phyloP scores from a whole-genome alignment of 2,113 vertebrate species.

The Neoarius graeffei region DNA sequence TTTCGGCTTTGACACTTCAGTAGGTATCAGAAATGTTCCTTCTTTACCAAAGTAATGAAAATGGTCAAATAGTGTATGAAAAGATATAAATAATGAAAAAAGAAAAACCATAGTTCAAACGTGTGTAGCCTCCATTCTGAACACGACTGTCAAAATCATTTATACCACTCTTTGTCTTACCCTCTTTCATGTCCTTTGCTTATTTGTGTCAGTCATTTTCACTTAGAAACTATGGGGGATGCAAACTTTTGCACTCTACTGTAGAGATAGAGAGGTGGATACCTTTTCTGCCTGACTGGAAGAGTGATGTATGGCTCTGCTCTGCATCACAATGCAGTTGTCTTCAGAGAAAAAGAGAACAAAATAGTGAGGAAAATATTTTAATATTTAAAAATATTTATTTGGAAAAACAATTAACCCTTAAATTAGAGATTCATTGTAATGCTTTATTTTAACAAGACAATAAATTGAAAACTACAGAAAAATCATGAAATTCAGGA shows the following conservation, averaged over 20 bases:
- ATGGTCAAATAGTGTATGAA: neutral
- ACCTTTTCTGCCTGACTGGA: conserved; percentile 46
- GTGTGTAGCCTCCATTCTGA: neutral
- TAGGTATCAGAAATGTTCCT: neutral
- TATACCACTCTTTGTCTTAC: neutral
- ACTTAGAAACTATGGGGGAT: neutral
- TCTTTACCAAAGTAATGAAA: neutral
- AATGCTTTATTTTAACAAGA: too few species aligned
- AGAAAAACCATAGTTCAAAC: neutral
- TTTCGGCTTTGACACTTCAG: neutral
- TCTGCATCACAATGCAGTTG: conserved; percentile 21
- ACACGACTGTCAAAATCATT: neutral
- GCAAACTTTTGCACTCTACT: neutral
- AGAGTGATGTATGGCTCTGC: conserved; percentile 31
- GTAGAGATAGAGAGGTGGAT: neutral
- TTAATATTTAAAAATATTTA: neutral
- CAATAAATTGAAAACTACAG: neutral
- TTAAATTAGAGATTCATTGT: neutral
- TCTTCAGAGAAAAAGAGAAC: neutral
- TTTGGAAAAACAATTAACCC: neutral
- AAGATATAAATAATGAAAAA: neutral
- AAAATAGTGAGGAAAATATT: neutral
- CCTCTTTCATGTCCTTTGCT: neutral
- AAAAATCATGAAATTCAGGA: neutral
- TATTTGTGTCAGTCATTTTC: neutral